Evolutionary conservation across 2,113 vertebrate genomes (phyloP).

Genomic region (Paralichthys olivaceus): DNA sequence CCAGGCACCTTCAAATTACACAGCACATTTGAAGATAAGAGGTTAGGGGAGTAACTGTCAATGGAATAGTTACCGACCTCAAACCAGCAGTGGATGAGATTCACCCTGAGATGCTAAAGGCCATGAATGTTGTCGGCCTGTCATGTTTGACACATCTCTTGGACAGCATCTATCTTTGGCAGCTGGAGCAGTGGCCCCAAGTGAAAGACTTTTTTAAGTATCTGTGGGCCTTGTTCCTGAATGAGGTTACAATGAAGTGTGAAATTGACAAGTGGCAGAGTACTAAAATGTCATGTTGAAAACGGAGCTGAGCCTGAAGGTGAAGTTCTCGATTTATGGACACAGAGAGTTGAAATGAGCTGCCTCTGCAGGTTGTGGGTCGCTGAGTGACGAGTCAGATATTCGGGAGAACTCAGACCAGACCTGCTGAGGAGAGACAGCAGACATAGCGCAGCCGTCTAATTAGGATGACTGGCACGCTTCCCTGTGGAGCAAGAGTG

Average conservation of each 20-base stretch:
- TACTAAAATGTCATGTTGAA: constrained; percentile 53
- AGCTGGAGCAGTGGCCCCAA: not conserved
- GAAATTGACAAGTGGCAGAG: constrained; percentile 38
- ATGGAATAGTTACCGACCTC: constrained; percentile 14
- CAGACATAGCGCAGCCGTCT: constrained; percentile 40
- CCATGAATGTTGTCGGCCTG: constrained; percentile 20
- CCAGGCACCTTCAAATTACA: constrained; percentile 1
- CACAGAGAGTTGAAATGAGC: constrained; percentile 51
- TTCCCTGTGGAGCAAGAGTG: constrained; percentile 16
- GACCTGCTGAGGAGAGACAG: constrained; percentile 40
- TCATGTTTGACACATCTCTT: constrained; percentile 26
- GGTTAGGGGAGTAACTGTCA: constrained; percentile 1
- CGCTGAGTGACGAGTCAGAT: constrained; percentile 7
- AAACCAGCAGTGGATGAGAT: constrained; percentile 11
- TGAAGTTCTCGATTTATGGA: constrained; percentile 54
- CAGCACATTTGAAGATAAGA: constrained; percentile 9
- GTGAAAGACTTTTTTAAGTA: constrained; percentile 33
- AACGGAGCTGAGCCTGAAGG: constrained; percentile 40
- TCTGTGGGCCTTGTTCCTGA: constrained; percentile 31
- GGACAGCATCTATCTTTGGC: constrained; percentile 21
- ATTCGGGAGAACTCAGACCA: constrained; percentile 21
- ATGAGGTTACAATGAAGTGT: constrained; percentile 35
- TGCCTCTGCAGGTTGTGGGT: constrained; percentile 9
- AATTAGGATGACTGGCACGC: constrained; percentile 46
- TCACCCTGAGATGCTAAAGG: constrained; percentile 6